Evolutionary conservation across 1,140 invertebrate genomes (phyloP), one percentile per base, ranked within the genome.

Genomic region (Cydia pomonella): DNA sequence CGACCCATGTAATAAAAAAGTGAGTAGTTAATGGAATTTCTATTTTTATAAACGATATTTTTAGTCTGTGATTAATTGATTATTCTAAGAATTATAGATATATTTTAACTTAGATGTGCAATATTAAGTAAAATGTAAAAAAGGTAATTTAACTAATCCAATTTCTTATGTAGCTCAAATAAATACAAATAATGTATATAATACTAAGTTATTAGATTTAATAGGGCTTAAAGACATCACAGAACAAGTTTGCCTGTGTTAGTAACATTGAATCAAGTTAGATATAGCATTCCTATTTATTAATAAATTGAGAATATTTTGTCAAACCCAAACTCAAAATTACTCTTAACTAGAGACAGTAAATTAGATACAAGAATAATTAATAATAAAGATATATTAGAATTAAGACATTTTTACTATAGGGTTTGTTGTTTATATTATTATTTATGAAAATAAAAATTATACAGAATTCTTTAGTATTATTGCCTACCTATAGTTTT

Each of bases 21-120:
- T 33, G 29, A 33, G 29, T 33, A 1, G 29, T 33, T 33, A 33
- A 33, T 0, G 33, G 7, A 16, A 47, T 47, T 16, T 47, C 0
- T 47, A 47, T 47, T 16, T 47, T 53, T 53, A 6, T 53, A 53
- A 18, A 7, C n/a, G 47, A 18, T 50, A 50, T 5, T 18, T n/a
- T 50, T 5, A 50, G 50, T 18, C 50, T 59, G 50, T 59, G 53
- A 59, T 59, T 23, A 59, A 7, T 59, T 59, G 53, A 59, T 59
- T 23, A 59, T n/a, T 59, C 33, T 38, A 38, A 38, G 33, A 38
- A 38, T 38, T 38, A 9, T 1, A 38, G 7, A 10, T 38, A 9
- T 38, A 9, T 10, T 9, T 9, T 38, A 38, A 38, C 33, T 38
- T 9, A 38, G n/a, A 53, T 18, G n/a, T 53, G 50, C n/a, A 53